These are phyloP conservation scores for Neosilurus hyrtlii DNA, from an alignment of 2,797 vertebrate genomes.

Conservation along the genomic window DNA sequence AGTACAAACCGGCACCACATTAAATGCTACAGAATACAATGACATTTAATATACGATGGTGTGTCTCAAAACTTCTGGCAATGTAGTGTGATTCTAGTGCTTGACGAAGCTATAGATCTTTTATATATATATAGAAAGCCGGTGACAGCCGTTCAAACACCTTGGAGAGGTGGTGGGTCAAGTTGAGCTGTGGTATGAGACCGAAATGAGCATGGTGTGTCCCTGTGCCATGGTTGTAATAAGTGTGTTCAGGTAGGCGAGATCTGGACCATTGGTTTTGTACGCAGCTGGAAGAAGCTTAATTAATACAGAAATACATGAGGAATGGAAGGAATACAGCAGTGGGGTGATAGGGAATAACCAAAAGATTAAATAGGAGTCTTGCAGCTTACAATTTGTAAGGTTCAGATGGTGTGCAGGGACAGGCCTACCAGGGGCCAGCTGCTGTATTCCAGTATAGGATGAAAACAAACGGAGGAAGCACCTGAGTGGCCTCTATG, in stretches of 20 bases:
- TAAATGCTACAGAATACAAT: too few species aligned
- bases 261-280: not conserved
- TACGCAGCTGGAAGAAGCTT: not conserved
- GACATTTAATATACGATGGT: too few species aligned
- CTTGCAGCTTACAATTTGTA: not conserved
- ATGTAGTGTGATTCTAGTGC: not conserved
- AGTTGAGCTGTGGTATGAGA: not conserved
- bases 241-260: not conserved
- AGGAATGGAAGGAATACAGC: not conserved
- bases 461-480: not conserved
- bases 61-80: not conserved
- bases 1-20: too few species aligned
- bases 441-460: not conserved
- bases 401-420: not conserved
- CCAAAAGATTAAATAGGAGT: not conserved
- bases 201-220: not conserved
- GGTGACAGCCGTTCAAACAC: not conserved
- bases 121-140: not conserved
- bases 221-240: not conserved
- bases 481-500: not conserved
- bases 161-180: not conserved
- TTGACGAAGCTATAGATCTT: not conserved
- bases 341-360: not conserved
- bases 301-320: too few species aligned
- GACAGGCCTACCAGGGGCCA: too few species aligned